These are phyloP conservation scores for mouse (Mus musculus) DNA, from an alignment of 2,113 vertebrate species.

Conservation along the genomic window DNA sequence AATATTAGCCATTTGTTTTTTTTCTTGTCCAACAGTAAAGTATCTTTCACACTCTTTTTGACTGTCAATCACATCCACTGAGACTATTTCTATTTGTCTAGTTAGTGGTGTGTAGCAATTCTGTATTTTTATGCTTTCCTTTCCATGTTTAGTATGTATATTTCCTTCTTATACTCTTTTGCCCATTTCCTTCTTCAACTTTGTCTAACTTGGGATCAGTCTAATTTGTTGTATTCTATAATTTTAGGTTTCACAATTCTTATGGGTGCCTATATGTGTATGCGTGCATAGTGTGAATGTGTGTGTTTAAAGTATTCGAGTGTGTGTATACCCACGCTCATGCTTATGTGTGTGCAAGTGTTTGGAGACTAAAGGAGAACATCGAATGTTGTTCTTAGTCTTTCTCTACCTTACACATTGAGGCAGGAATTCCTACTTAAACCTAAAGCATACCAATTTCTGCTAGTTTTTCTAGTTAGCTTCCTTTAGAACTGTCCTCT, in stretches of 20 bases:
- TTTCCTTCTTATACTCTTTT: constrained; percentile 41
- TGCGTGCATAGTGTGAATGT: not conserved
- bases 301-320: not conserved
- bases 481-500: not conserved
- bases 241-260: not conserved
- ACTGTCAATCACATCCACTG: not conserved
- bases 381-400: not conserved
- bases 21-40: not conserved
- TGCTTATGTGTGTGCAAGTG: not conserved
- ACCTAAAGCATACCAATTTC: too few species aligned
- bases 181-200: not conserved
- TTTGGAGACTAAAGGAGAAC: not conserved
- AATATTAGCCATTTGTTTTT: not conserved
- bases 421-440: too few species aligned
- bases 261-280: not conserved
- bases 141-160: not conserved
- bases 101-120: not conserved
- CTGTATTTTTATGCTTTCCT: not conserved
- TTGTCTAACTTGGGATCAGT: constrained; percentile 1
- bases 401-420: not conserved
- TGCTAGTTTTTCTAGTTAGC: too few species aligned
- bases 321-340: not conserved
- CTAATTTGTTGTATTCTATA: not conserved
- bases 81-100: not conserved
- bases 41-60: not conserved